Conservation (phyloP, 2,113 vertebrate species). For the Gallinago undulata region DNA sequence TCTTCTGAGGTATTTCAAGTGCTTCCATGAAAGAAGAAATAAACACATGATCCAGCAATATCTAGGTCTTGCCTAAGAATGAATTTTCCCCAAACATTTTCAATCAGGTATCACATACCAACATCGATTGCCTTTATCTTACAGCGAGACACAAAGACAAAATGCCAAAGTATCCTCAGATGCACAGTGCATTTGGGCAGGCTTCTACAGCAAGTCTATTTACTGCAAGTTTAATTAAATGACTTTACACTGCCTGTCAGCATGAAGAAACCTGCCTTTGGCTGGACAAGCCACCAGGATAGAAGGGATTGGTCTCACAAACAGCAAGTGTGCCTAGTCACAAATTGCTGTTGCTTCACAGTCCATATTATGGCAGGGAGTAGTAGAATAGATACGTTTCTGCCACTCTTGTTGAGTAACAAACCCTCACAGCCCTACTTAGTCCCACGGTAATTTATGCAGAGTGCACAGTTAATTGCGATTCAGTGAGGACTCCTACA, state of each 20-base stretch:
- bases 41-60: background rate
- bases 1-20: background rate
- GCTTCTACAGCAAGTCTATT: background rate
- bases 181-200: background rate
- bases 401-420: background rate
- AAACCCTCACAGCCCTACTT: background rate
- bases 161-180: background rate
- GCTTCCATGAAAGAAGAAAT: background rate
- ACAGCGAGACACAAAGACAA: background rate
- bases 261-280: background rate
- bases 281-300: background rate
- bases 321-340: background rate
- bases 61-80: background rate
- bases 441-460: background rate
- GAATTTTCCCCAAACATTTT: background rate
- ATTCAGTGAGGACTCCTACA: background rate
- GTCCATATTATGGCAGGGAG: accelerated
- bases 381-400: background rate
- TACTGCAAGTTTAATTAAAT: background rate
- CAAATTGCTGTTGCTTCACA: background rate
- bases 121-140: background rate
- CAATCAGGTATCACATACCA: background rate
- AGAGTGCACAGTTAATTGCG: background rate
- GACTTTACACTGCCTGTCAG: background rate
- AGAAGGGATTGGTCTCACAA: background rate